phyloP scores from a whole-genome alignment of 2,797 vertebrate species.

The Pseudochirops corinnae region DNA sequence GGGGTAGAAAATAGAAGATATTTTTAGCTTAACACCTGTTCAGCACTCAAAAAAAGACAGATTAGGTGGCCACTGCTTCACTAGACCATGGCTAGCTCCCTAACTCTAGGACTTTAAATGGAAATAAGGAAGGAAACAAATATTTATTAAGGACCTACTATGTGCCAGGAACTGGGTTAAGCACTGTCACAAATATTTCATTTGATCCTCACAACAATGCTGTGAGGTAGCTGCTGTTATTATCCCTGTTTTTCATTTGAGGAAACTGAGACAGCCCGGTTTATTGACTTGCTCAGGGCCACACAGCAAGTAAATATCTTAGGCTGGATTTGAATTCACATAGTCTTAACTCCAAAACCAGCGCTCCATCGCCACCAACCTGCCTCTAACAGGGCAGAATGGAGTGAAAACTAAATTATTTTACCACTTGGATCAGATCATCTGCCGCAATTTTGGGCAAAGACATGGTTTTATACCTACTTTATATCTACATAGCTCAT shows the following conservation, averaged over 20 bases:
- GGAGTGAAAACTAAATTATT: not conserved
- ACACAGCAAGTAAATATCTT: not conserved
- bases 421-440: not conserved
- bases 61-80: not conserved
- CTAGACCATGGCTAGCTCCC: too few relatives aligned
- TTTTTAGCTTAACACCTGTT: not conserved
- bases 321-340: not conserved
- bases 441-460: too few relatives aligned
- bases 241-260: not conserved
- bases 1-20: not conserved
- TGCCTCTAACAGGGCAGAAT: not conserved
- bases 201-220: not conserved
- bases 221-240: not conserved
- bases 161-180: not conserved
- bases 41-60: not conserved
- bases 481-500: too few relatives aligned
- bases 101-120: not conserved
- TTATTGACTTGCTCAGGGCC: not conserved
- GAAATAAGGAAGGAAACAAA: not conserved
- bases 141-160: not conserved
- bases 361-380: not conserved
- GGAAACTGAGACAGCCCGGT: not conserved
- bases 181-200: not conserved
- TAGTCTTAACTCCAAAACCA: too few relatives aligned
- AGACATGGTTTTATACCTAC: not conserved